Percentiles rank a stretch among this genome's conserved stretches.
These are phyloP conservation scores for Shinisaurus crocodilurus DNA, from an alignment of 2,113 vertebrate species.

Conservation along the genomic window DNA sequence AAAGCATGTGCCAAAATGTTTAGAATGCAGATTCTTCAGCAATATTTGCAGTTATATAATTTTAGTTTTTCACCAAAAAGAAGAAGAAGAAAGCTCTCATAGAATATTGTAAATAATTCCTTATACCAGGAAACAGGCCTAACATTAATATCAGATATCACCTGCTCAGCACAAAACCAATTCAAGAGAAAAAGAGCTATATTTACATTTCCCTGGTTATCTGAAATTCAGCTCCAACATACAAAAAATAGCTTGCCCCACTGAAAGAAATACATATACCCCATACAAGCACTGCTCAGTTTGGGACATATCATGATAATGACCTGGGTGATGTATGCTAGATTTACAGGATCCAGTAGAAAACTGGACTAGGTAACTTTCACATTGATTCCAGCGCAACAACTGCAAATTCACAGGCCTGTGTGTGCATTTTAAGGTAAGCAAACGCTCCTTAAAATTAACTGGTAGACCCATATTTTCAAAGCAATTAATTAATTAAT, in stretches of 20 bases:
- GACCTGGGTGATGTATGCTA: neutral
- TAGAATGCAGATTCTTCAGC: constrained; percentile 1
- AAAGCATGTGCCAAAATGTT: neutral
- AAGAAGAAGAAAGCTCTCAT: neutral
- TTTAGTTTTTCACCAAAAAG: neutral
- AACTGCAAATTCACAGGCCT: neutral
- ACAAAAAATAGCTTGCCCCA: neutral
- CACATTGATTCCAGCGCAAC: neutral
- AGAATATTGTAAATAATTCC: neutral
- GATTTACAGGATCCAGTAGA: neutral
- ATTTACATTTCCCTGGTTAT: neutral
- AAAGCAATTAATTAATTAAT: constrained; percentile 7
- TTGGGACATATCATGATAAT: neutral
- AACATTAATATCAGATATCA: too few relatives aligned
- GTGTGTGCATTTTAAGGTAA: neutral
- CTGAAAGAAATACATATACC: neutral
- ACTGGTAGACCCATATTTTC: constrained; percentile 23
- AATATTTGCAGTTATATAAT: neutral
- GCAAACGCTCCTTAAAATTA: constrained; percentile 10
- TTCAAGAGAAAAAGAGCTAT: neutral
- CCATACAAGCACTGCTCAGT: neutral
- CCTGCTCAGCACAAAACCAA: neutral
- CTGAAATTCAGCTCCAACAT: neutral
- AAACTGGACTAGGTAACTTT: neutral
- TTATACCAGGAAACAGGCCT: constrained; percentile 5